phyloP scores from a whole-genome alignment of 2,888 invertebrate genomes.

The Ectemnius continuus region DNA sequence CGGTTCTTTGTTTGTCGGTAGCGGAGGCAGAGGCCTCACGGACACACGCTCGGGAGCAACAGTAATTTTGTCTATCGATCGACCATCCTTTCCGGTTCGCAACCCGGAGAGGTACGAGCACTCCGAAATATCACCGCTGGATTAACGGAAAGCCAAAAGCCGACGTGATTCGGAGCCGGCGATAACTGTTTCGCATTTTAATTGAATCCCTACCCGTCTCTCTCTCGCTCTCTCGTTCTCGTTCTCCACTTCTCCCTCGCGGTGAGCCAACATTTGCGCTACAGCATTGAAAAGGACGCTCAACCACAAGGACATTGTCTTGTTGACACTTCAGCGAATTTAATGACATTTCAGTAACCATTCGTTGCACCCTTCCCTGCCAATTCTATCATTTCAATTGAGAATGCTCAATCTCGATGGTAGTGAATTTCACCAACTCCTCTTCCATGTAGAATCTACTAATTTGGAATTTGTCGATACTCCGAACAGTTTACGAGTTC shows the following conservation, averaged over 20 bases:
- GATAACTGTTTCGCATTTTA: constrained; percentile 46
- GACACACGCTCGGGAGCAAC: background rate
- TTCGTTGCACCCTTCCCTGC: too few relatives aligned
- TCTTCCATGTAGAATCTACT: too few relatives aligned
- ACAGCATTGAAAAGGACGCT: too few relatives aligned
- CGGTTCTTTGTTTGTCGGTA: too few relatives aligned
- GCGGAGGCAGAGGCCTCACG: too few relatives aligned
- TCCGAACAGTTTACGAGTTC: too few relatives aligned
- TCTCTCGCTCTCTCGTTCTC: too few relatives aligned
- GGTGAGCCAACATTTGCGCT: background rate
- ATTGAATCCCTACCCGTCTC: constrained; percentile 38
- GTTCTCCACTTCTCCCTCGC: background rate
- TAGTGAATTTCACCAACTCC: background rate
- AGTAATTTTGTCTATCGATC: constrained; percentile 35
- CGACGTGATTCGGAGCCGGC: constrained; percentile 24
- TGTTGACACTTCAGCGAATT: too few relatives aligned
- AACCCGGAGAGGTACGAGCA: constrained; percentile 10
- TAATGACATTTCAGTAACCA: too few relatives aligned
- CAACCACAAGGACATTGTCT: too few relatives aligned
- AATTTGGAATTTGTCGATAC: too few relatives aligned
- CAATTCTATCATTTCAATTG: too few relatives aligned
- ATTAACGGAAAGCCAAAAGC: constrained; percentile 45
- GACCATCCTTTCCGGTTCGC: constrained; percentile 23
- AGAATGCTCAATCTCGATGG: background rate
- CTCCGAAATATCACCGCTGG: constrained; percentile 37